Percentiles rank a stretch among this genome's conserved stretches.
Evolutionary conservation across 2,797 vertebrate genomes (phyloP).

Genomic region (Hoplostethus atlanticus): DNA sequence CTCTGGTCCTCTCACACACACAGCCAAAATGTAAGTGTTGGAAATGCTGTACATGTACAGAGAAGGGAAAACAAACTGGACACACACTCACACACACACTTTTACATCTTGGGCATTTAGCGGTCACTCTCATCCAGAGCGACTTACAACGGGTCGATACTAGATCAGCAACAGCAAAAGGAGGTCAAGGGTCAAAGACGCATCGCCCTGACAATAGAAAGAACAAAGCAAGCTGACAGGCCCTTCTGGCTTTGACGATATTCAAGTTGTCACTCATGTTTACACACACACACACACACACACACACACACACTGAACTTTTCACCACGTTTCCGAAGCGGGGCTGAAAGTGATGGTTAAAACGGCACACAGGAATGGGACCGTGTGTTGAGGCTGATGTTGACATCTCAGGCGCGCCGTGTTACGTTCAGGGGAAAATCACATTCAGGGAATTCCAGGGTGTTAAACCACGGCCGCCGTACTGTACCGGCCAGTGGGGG

Average conservation of each 20-base stretch:
- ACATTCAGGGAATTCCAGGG: neutral
- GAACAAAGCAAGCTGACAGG: neutral
- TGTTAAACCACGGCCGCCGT: neutral
- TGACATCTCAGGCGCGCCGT: too few species aligned
- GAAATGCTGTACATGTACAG: neutral
- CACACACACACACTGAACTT: too few species aligned
- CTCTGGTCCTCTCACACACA: conserved; percentile 11
- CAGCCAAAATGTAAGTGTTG: neutral
- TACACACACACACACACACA: neutral
- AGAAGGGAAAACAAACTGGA: neutral
- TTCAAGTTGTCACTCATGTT: conserved; percentile 3
- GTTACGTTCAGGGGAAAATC: too few species aligned
- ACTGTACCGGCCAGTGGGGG: neutral
- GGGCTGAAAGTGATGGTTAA: too few species aligned
- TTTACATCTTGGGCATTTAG: neutral
- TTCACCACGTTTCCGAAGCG: too few species aligned
- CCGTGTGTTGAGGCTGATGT: too few species aligned
- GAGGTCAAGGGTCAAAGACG: conserved; percentile 2
- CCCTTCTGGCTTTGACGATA: conserved; percentile 25
- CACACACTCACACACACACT: neutral
- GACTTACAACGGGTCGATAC: neutral
- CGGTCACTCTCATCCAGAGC: neutral
- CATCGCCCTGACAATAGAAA: conserved; percentile 8
- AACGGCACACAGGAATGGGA: too few species aligned
- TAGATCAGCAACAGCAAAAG: neutral